These are phyloP conservation scores for Coptodon rendalli DNA, from an alignment of 2,113 vertebrate species.

Conservation along the genomic window DNA sequence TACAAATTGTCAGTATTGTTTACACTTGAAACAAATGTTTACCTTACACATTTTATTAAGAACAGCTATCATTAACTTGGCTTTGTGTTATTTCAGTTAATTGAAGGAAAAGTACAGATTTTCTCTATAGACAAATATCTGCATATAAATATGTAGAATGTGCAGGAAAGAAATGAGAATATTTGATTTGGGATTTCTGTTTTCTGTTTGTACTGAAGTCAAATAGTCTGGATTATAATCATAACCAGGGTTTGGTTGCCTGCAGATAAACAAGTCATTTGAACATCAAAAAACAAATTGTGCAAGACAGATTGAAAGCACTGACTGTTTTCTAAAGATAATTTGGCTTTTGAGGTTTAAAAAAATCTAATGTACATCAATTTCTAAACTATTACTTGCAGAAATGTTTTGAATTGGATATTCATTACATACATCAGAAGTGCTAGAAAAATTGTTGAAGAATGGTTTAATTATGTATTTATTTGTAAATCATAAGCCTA, in stretches of 20 bases:
- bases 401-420: neutral
- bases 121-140: neutral
- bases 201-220: neutral
- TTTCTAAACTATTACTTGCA: neutral
- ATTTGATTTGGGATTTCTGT: neutral
- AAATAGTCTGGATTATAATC: neutral
- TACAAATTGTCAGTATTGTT: neutral
- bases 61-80: neutral
- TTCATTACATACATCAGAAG: neutral
- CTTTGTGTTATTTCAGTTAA: neutral
- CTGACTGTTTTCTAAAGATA: neutral
- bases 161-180: neutral
- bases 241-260: neutral
- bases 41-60: neutral
- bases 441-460: neutral
- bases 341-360: neutral
- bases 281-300: neutral
- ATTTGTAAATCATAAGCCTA: neutral
- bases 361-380: neutral
- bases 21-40: neutral
- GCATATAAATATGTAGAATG: neutral
- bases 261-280: neutral
- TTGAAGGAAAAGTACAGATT: accelerated
- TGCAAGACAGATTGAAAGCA: neutral
- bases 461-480: neutral